These are phyloP conservation scores for Perodicticus potto DNA, from an alignment of 2,797 vertebrate genomes.

Conservation along the genomic window DNA sequence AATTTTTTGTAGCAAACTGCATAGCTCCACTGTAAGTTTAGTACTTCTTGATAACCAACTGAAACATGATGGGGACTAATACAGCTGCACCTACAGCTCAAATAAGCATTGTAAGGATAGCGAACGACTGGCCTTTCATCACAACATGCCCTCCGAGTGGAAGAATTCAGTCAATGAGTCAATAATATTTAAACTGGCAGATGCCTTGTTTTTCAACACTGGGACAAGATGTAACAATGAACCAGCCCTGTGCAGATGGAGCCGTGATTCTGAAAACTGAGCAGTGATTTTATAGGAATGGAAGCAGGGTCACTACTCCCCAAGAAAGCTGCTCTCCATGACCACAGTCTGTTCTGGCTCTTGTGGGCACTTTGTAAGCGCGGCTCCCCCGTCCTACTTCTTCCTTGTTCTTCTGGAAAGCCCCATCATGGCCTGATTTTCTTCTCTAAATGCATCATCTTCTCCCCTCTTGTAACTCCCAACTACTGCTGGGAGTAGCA, in stretches of 20 bases:
- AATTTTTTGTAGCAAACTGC: background rate
- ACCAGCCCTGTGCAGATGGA: slow-evolving; percentile 45
- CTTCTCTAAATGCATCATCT: background rate
- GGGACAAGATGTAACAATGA: slow-evolving; percentile 51
- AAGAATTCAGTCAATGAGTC: slow-evolving; percentile 75
- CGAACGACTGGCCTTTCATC: slow-evolving; percentile 68
- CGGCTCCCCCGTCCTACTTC: background rate
- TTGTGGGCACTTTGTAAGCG: background rate
- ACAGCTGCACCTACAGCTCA: background rate
- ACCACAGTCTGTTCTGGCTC: background rate
- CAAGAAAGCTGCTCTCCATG: background rate
- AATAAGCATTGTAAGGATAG: slow-evolving; percentile 63
- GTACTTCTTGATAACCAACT: background rate
- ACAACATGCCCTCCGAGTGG: slow-evolving; percentile 59
- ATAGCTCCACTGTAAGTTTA: background rate
- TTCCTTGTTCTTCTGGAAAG: slow-evolving; percentile 21
- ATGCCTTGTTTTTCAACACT: slow-evolving; percentile 72
- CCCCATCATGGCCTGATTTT: background rate
- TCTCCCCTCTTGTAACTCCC: background rate
- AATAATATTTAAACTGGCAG: slow-evolving; percentile 80
- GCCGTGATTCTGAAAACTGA: slow-evolving; percentile 19
- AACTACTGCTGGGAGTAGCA: background rate
- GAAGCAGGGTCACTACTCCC: background rate
- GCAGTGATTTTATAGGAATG: slow-evolving; percentile 41
- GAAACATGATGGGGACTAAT: slow-evolving; percentile 50